These are phyloP conservation scores for Poecile montanus DNA, from an alignment of 2,797 vertebrate species.

Conservation along the genomic window DNA sequence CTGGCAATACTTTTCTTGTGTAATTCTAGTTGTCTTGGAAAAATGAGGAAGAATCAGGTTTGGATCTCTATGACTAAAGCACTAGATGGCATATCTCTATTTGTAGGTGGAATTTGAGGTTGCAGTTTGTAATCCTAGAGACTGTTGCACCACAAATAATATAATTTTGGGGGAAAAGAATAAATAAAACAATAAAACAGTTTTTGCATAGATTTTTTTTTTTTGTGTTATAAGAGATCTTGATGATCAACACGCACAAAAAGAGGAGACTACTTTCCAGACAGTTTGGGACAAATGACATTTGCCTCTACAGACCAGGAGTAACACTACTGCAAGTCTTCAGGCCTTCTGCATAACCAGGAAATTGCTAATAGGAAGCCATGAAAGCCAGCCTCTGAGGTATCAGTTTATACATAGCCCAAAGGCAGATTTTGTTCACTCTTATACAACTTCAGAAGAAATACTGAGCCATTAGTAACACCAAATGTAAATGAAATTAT, in stretches of 20 bases:
- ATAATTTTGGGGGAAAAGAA: not conserved
- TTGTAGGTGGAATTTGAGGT: not conserved
- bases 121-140: not conserved
- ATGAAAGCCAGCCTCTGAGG: not conserved
- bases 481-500: not conserved
- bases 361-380: not conserved
- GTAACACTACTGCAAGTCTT: not conserved
- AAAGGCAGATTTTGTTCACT: not conserved
- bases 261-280: not conserved
- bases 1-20: not conserved
- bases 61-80: not conserved
- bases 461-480: not conserved
- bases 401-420: too few species aligned
- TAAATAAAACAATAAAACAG: not conserved
- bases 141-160: not conserved
- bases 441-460: not conserved
- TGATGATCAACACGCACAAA: not conserved
- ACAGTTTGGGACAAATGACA: not conserved
- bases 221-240: not conserved
- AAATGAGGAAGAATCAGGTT: not conserved
- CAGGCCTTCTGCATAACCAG: not conserved
- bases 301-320: rapidly evolving
- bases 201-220: not conserved
- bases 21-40: not conserved
- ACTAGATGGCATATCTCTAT: not conserved